Evolutionary conservation across 2,888 invertebrate species (phyloP).

Genomic region (Melangyna quadrimaculata): DNA sequence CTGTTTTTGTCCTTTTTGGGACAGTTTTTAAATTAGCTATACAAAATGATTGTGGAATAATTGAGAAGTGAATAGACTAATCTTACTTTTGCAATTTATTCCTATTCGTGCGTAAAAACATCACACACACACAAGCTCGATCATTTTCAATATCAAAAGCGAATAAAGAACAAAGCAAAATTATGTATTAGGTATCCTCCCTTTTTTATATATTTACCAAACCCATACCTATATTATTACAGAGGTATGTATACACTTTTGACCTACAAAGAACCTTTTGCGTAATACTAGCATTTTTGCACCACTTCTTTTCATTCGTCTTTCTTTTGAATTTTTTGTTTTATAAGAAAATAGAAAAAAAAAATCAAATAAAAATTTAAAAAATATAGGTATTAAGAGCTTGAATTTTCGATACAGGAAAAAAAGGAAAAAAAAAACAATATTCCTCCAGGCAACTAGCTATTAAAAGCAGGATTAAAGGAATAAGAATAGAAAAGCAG

Average conservation of each 20-base stretch:
- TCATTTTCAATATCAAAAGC: slow-evolving; percentile 5
- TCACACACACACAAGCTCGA: neutral
- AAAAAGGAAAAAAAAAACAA: neutral
- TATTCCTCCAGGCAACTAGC: neutral
- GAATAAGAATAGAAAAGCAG: slow-evolving; percentile 35
- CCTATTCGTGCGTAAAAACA: neutral
- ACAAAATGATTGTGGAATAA: no score
- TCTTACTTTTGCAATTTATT: neutral
- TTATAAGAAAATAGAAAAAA: neutral
- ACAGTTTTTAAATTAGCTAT: no score
- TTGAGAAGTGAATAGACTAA: neutral
- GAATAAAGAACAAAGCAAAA: neutral
- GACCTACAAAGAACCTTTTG: slow-evolving; percentile 75
- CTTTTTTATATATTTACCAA: neutral
- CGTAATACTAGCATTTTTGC: slow-evolving; percentile 72
- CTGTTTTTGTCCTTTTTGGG: no score
- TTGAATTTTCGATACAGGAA: slow-evolving; percentile 39
- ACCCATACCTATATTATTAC: slow-evolving; percentile 15
- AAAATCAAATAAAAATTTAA: neutral
- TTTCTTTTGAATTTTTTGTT: neutral
- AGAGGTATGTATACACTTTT: slow-evolving; percentile 65
- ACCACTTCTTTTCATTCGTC: slow-evolving; percentile 35
- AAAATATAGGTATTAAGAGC: slow-evolving; percentile 15
- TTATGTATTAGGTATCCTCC: neutral
- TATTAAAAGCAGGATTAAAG: slow-evolving; percentile 30